phyloP scores from a whole-genome alignment of 2,888 invertebrate species.

The Trichacis sp. region DNA sequence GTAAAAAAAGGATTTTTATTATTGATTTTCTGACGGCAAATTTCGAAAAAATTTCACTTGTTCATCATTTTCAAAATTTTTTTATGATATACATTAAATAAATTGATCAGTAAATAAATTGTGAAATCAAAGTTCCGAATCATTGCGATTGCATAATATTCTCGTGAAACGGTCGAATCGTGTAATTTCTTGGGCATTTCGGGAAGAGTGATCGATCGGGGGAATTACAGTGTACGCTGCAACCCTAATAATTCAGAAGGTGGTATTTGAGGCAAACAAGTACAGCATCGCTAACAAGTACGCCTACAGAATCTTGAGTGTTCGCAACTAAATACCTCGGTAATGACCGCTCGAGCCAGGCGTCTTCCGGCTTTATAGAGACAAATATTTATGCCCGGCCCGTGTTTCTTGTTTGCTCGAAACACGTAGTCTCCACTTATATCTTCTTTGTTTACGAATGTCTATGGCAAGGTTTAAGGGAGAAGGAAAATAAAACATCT shows the following conservation, averaged over 20 bases:
- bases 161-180: background rate
- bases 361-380: conserved; percentile 18
- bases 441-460: conserved; percentile 27
- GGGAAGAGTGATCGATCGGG: background rate
- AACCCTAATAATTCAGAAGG: conserved; percentile 5
- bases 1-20: too few species aligned
- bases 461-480: background rate
- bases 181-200: background rate
- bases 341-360: conserved; percentile 19
- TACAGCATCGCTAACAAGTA: conserved; percentile 17
- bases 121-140: too few species aligned
- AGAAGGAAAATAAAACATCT: too few species aligned
- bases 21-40: too few species aligned
- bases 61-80: too few species aligned
- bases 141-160: too few species aligned
- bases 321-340: conserved; percentile 25
- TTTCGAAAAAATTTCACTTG: too few species aligned
- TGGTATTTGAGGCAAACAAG: conserved; percentile 26
- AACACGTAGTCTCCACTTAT: conserved; percentile 38
- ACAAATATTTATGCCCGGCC: conserved; percentile 38
- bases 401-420: conserved; percentile 34
- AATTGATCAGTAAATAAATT: too few species aligned
- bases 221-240: background rate
- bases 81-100: too few species aligned
- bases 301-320: conserved; percentile 21